These are phyloP conservation scores for Dendrolimus houi DNA, from an alignment of 2,888 invertebrate species.

Conservation along the genomic window DNA sequence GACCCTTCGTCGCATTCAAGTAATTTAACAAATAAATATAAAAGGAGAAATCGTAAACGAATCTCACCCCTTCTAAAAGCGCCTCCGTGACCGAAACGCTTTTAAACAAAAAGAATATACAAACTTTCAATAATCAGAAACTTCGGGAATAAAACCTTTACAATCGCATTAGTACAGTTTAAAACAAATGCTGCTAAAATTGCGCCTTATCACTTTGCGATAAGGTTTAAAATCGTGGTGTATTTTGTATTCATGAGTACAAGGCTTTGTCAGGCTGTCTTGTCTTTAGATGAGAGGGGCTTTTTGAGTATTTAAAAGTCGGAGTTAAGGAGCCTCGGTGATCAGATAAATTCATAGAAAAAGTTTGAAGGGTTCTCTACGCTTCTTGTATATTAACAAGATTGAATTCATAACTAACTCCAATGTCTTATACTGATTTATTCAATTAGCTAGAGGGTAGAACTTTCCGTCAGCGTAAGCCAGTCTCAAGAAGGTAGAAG, in stretches of 20 bases:
- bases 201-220: neutral
- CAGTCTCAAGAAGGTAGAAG: too few species aligned
- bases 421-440: too few species aligned
- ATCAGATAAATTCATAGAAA: neutral
- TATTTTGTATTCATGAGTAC: neutral
- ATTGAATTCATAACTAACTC: too few species aligned
- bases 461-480: too few species aligned
- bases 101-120: conserved; percentile 26
- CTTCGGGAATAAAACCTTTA: conserved; percentile 33
- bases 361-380: neutral
- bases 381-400: too few species aligned
- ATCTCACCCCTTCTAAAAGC: conserved; percentile 25
- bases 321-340: neutral
- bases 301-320: conserved; percentile 32
- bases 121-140: conserved; percentile 38
- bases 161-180: conserved; percentile 8
- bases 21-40: conserved; percentile 23
- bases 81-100: conserved; percentile 25
- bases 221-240: conserved; percentile 4
- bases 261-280: neutral
- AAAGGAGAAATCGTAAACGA: conserved; percentile 19
- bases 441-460: too few species aligned
- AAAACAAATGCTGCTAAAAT: conserved; percentile 11
- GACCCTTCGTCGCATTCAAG: conserved; percentile 11
- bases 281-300: neutral